Conservation (phyloP, 2,113 vertebrate species). For the Pedionomus torquatus region DNA sequence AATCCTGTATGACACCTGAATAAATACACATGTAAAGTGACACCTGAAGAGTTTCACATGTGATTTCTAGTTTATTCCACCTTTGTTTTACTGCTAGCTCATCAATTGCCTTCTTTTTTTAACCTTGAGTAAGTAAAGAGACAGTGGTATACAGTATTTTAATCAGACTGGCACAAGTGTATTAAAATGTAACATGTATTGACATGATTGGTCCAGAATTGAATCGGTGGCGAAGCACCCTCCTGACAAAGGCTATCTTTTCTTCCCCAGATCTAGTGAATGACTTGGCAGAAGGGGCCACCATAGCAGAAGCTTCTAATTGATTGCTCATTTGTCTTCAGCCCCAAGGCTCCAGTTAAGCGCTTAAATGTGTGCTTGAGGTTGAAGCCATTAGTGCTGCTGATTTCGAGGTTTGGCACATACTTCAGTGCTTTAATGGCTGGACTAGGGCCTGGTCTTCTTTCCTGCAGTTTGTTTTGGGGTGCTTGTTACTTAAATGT, state of each 20-base stretch:
- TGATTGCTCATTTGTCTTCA: conserved; percentile 20
- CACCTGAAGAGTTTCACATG: neutral
- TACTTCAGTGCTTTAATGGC: neutral
- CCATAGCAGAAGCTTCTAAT: conserved; percentile 14
- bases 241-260: neutral
- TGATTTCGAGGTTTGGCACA: conserved; percentile 46
- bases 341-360: conserved; percentile 41
- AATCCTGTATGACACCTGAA: neutral
- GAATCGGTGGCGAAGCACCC: neutral
- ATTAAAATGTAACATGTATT: neutral
- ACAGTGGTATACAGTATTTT: neutral
- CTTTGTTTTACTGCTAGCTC: neutral
- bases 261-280: neutral
- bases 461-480: neutral
- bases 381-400: conserved; percentile 33
- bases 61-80: neutral
- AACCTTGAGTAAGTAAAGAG: neutral
- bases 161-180: neutral
- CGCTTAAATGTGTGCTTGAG: conserved; percentile 42
- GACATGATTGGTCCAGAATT: neutral
- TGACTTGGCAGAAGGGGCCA: neutral
- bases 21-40: neutral
- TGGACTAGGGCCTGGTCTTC: neutral
- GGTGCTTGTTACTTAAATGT: neutral
- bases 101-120: neutral